A percentile compares a stretch with the other conserved stretches of the same genome.
These are phyloP conservation scores for Creontiades dilutus DNA, from an alignment of 2,888 invertebrate species.

Conservation along the genomic window DNA sequence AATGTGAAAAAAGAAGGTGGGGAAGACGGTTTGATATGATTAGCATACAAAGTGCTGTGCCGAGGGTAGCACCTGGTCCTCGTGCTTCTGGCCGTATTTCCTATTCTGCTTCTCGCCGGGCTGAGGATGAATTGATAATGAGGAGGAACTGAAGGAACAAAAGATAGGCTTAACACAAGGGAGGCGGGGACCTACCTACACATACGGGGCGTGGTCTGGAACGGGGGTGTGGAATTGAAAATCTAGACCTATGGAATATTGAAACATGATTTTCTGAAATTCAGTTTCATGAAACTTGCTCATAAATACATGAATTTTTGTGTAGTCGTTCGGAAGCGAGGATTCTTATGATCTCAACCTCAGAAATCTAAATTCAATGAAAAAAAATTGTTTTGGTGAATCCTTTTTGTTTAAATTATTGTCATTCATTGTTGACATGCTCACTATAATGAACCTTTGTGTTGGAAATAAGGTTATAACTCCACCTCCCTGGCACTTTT, in stretches of 20 bases:
- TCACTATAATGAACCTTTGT: no score
- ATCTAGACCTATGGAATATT: neutral
- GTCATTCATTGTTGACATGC: no score
- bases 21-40: slow-evolving; percentile 49
- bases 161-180: slow-evolving; percentile 10
- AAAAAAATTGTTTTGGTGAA: no score
- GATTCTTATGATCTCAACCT: no score
- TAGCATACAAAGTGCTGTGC: slow-evolving; percentile 54
- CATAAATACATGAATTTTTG: no score
- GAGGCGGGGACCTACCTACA: neutral
- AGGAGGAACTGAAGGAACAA: neutral
- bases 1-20: neutral
- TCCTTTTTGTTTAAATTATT: no score
- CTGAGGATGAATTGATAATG: slow-evolving; percentile 36
- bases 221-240: neutral
- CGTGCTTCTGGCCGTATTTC: neutral
- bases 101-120: neutral
- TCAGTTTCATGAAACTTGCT: no score
- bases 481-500: no score
- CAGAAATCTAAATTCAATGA: no score
- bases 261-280: no score
- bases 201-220: neutral
- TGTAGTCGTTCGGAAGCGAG: no score
- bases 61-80: slow-evolving; percentile 38
- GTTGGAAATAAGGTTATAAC: no score